phyloP scores from a whole-genome alignment of 64 coral and sea anemone genomes.

The Montipora capricornis region DNA sequence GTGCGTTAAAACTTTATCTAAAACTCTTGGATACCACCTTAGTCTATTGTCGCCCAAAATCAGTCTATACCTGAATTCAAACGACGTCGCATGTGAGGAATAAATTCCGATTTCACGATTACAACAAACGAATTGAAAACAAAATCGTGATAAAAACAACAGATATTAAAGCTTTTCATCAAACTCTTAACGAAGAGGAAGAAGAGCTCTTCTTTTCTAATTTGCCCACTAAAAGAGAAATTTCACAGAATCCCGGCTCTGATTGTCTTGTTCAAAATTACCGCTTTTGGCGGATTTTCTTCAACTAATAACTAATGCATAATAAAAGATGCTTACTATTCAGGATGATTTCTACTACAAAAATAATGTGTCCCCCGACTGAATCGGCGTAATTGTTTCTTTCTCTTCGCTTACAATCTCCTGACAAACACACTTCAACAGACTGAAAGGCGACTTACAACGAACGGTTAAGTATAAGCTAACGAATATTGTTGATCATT shows the following conservation, averaged over 20 bases:
- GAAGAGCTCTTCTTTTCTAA: background rate
- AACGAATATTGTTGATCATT: background rate
- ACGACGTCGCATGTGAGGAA: background rate
- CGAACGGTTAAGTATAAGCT: slow-evolving; percentile 1
- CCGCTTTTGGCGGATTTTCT: background rate
- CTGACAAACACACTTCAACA: background rate
- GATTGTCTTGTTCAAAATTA: background rate
- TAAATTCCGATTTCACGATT: background rate
- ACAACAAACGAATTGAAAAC: background rate
- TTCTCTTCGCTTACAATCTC: too few relatives aligned
- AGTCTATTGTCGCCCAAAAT: background rate
- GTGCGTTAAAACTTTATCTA: too few relatives aligned
- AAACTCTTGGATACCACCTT: background rate
- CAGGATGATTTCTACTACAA: background rate
- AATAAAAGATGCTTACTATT: background rate
- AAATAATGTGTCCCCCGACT: background rate
- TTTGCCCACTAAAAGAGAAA: background rate
- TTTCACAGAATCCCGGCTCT: background rate
- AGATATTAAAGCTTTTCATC: background rate
- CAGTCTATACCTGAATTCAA: background rate
- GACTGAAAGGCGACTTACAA: background rate
- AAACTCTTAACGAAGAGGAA: background rate
- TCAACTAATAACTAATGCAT: too few relatives aligned
- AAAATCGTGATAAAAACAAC: background rate
- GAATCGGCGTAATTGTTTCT: background rate